phyloP scores from a whole-genome alignment of 2,797 vertebrate genomes.

The Steatocranus sp. region DNA sequence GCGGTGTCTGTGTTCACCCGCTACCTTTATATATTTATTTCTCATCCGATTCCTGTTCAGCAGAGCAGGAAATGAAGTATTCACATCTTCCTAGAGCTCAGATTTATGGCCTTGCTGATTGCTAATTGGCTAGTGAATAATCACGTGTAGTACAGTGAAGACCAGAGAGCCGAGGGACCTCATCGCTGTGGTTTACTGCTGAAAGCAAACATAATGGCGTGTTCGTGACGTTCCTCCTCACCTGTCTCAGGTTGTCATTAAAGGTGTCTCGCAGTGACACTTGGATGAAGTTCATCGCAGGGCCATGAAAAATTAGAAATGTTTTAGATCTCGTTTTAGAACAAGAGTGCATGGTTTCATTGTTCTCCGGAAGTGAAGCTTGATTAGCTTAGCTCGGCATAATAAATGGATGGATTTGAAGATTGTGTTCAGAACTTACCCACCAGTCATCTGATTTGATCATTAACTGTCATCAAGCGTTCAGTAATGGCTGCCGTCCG shows the following conservation, averaged over 20 bases:
- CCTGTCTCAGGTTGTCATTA: background rate
- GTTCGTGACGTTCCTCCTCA: background rate
- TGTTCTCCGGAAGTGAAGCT: background rate
- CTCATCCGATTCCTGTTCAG: background rate
- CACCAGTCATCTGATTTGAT: background rate
- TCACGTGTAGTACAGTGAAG: background rate
- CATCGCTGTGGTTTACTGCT: no score
- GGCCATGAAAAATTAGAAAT: background rate
- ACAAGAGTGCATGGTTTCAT: background rate
- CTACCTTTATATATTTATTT: background rate
- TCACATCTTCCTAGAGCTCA: background rate
- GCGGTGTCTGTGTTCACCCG: background rate
- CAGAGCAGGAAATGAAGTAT: background rate
- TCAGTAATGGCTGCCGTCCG: background rate
- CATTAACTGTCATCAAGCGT: background rate
- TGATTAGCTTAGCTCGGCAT: background rate
- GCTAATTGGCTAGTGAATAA: background rate
- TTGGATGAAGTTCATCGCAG: background rate
- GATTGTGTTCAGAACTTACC: background rate
- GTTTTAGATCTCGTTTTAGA: background rate
- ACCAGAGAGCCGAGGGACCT: background rate
- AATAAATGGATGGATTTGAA: background rate
- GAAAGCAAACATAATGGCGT: background rate
- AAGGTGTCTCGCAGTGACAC: background rate
- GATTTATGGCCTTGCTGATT: background rate